These are phyloP conservation scores for Rhopalosiphum nymphaeae DNA, from an alignment of 2,888 invertebrate genomes.

Conservation along the genomic window DNA sequence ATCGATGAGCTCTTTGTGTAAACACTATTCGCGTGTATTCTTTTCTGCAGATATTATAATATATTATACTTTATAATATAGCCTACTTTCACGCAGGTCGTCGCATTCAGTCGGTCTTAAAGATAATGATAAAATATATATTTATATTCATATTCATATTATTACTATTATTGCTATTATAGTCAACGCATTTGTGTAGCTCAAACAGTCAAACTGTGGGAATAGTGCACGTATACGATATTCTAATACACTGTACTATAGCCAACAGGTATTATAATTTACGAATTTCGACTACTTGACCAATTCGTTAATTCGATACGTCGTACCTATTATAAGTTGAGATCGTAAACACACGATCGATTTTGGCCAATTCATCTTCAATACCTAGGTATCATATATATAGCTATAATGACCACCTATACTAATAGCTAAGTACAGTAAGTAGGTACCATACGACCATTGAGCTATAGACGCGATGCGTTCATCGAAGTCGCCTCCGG, in stretches of 20 bases:
- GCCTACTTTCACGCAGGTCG: constrained; percentile 47
- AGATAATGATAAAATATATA: background rate
- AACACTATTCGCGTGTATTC: constrained; percentile 6
- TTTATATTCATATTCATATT: background rate
- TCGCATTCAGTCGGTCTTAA: constrained; percentile 5
- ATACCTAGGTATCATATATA: background rate
- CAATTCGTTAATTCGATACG: constrained; percentile 4
- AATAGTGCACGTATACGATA: background rate
- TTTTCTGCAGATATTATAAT: constrained; percentile 2
- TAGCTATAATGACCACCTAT: background rate
- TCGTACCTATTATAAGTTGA: background rate
- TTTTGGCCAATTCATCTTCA: background rate
- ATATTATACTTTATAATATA: background rate
- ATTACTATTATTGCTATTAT: background rate
- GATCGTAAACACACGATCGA: background rate
- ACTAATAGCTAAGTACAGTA: background rate
- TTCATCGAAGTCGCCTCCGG: background rate
- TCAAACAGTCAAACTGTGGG: background rate
- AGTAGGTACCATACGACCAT: background rate
- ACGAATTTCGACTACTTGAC: background rate
- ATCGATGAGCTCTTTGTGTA: constrained; percentile 24
- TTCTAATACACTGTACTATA: background rate
- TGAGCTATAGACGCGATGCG: background rate
- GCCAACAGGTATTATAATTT: background rate
- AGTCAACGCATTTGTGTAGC: background rate